phyloP scores from a whole-genome alignment of 1,140 invertebrate species.

The Calephelis nemesis region DNA sequence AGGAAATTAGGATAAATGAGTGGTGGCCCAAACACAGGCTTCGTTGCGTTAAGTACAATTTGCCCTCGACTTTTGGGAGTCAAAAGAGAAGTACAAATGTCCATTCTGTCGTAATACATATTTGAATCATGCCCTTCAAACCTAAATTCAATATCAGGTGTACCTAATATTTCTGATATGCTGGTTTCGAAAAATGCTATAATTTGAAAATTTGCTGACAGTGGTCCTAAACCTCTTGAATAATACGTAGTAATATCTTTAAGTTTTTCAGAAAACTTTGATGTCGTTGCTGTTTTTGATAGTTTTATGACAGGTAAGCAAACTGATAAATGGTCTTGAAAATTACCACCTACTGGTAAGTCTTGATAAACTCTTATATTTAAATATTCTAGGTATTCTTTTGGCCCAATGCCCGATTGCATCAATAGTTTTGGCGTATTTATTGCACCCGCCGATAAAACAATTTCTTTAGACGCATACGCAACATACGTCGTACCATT shows the following conservation, averaged over 20 bases:
- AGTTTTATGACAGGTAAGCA: constrained; percentile 80
- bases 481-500: constrained; percentile 58
- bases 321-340: constrained; percentile 82
- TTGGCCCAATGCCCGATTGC: constrained; percentile 74
- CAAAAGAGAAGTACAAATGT: constrained; percentile 83
- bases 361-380: constrained; percentile 79
- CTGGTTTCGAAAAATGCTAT: constrained; percentile 82
- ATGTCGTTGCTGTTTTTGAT: constrained; percentile 77
- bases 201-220: constrained; percentile 81
- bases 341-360: constrained; percentile 87
- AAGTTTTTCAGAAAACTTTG: constrained; percentile 74
- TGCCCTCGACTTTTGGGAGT: constrained; percentile 86
- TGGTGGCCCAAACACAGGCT: constrained; percentile 85
- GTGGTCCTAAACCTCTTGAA: constrained; percentile 75
- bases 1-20: constrained; percentile 91
- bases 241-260: constrained; percentile 78
- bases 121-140: constrained; percentile 80
- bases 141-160: constrained; percentile 80
- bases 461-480: constrained; percentile 77
- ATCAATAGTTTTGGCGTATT: constrained; percentile 79
- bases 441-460: constrained; percentile 79
- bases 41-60: constrained; percentile 82
- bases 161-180: constrained; percentile 78
- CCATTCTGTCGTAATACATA: constrained; percentile 81
- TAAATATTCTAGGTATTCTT: constrained; percentile 72